These are phyloP conservation scores for Sarcophaga peregrina DNA, from an alignment of 1,140 invertebrate species.

Conservation along the genomic window DNA sequence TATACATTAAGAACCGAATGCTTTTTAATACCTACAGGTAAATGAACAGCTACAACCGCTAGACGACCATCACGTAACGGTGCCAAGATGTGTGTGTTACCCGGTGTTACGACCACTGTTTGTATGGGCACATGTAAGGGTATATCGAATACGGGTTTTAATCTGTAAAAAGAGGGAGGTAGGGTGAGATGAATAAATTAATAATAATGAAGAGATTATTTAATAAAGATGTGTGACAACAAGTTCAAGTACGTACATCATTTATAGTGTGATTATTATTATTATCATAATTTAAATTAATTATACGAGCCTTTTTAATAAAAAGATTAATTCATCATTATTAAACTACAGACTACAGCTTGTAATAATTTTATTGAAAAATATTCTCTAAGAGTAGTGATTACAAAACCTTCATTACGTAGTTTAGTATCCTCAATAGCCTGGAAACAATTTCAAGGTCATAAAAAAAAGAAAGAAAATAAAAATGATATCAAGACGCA, in stretches of 20 bases:
- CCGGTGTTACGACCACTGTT: conserved; percentile 70
- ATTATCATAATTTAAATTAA: no score
- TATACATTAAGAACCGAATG: conserved; percentile 66
- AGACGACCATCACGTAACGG: conserved; percentile 73
- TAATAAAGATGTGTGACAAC: background rate
- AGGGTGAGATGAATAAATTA: background rate
- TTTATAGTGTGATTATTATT: background rate
- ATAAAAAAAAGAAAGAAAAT: no score
- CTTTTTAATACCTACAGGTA: conserved; percentile 59
- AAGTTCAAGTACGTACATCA: background rate
- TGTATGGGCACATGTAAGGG: conserved; percentile 73
- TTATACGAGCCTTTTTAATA: no score
- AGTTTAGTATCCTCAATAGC: no score
- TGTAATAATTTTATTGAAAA: no score
- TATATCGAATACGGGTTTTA: conserved; percentile 69
- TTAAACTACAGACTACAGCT: no score
- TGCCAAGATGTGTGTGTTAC: conserved; percentile 73
- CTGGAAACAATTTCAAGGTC: no score
- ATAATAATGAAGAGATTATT: background rate
- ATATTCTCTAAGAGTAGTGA: no score
- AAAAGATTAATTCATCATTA: no score
- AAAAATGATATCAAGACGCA: no score
- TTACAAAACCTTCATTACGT: no score
- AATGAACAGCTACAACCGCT: conserved; percentile 69
- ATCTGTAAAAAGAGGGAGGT: conserved; percentile 52